Base-by-base conservation (phyloP, 2,797 vertebrate species). In the Crax fasciolata region DNA sequence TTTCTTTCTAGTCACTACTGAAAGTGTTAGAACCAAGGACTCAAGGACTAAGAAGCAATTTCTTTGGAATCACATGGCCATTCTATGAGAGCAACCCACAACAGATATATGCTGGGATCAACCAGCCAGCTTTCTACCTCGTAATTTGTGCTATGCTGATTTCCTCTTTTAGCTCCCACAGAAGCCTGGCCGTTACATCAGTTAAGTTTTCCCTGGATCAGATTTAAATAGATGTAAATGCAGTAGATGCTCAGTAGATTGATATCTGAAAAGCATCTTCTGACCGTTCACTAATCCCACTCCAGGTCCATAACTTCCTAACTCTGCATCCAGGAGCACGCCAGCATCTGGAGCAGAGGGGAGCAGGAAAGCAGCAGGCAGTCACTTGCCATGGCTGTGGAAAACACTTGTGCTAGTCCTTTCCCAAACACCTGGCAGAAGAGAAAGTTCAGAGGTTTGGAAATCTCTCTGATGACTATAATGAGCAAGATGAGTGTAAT, bases 311-410 rank as follows among this genome's bases (percentile, higher is more conserved):
- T 65, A 57, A n/a, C 38, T 66, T 51, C n/a, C 3, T 18, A 25
- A 7, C 46, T 49, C 44, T 4, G 41, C 38, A 49, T 18, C 21
- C n/a, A 12, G 35, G n/a, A 48, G 4, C 24, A 21, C 55, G 67
- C 41, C 32, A 70, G 30, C 0, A 0, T 19, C 3, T 0, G 59
- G 25, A 55, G 73, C 30, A 32, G 39, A 3, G 3, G 10, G 24
- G 30, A 54, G 39, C 35, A 14, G 46, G 51, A 24, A 78, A 23
- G 28, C 57, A 46, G 25, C 25, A 44, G 20, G 6, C 17, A 38
- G 44, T 10, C 7, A 9, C 8, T 8, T 1, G 8, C 24, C 9
- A 52, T 1, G 10, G 38, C 30, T 48, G 14, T 10, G 16, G 57
- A 71, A 79, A 66, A 55, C 38, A 10, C 3, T 19, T 67, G 52